phyloP scores from a whole-genome alignment of 2,797 vertebrate genomes.

The Galagoides demidoff region DNA sequence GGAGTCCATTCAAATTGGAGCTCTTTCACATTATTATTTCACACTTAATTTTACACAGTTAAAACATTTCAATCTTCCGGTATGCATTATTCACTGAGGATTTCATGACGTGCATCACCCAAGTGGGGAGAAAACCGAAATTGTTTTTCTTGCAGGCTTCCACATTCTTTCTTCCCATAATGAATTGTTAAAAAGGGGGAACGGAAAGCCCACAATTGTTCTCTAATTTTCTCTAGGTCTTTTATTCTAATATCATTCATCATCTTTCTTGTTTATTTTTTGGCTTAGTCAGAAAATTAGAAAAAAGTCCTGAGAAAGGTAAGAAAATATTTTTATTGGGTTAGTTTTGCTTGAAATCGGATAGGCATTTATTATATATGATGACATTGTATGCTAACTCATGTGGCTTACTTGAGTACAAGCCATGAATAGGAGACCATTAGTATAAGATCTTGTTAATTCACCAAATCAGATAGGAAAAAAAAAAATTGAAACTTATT shows the following conservation, averaged over 20 bases:
- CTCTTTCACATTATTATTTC: conserved; percentile 37
- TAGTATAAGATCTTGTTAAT: background rate
- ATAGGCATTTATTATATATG: background rate
- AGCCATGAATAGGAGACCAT: background rate
- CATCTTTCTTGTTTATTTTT: background rate
- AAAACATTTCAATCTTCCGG: background rate
- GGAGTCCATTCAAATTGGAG: background rate
- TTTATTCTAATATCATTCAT: background rate
- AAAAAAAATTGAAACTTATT: background rate
- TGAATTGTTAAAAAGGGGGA: background rate
- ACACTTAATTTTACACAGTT: conserved; percentile 48
- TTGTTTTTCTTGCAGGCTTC: background rate
- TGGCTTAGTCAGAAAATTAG: background rate
- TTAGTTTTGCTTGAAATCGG: background rate
- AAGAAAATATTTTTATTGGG: background rate
- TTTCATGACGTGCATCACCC: background rate
- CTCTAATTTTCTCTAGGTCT: background rate
- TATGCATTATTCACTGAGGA: background rate
- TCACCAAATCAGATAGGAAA: background rate
- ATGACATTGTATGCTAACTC: background rate
- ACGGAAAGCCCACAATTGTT: background rate
- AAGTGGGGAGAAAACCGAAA: background rate
- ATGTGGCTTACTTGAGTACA: background rate
- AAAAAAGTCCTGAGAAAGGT: background rate
- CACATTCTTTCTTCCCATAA: background rate